phyloP scores from a whole-genome alignment of 2,797 vertebrate species.

The Platyrinchus mystaceus region DNA sequence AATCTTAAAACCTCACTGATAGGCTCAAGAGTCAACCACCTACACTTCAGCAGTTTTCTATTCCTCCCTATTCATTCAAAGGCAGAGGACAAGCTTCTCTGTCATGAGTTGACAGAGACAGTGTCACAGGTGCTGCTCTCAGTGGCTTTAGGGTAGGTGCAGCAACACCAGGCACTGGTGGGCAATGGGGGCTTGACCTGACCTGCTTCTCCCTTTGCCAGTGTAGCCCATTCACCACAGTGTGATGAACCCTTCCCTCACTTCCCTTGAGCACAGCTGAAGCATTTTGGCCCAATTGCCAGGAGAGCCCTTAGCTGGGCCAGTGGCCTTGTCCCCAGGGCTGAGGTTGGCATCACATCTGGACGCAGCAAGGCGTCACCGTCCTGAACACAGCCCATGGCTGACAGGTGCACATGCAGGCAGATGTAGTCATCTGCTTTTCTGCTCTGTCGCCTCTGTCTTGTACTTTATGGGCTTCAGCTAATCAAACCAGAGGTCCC shows the following conservation, averaged over 20 bases:
- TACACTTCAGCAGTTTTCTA: neutral
- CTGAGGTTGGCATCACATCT: accelerated
- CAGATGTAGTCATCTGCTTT: neutral
- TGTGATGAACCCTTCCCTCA: accelerated
- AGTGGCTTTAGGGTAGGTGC: accelerated
- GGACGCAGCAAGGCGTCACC: neutral
- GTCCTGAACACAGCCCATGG: accelerated
- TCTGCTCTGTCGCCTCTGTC: neutral
- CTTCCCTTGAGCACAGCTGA: neutral
- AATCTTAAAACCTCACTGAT: neutral
- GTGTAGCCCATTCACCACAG: accelerated
- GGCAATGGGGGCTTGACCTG: neutral
- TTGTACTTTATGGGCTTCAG: neutral
- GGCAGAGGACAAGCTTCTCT: neutral
- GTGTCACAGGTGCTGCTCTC: accelerated
- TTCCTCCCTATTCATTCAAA: neutral
- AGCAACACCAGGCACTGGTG: neutral
- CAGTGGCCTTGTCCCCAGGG: neutral
- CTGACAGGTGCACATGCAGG: accelerated
- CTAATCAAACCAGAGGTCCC: neutral
- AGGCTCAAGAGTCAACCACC: neutral
- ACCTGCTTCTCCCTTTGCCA: neutral
- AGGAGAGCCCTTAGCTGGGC: neutral
- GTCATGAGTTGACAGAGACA: neutral
- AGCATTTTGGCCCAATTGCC: neutral